Conservation (phyloP, 2,113 vertebrate genomes). For the Callocephalon fimbriatum region DNA sequence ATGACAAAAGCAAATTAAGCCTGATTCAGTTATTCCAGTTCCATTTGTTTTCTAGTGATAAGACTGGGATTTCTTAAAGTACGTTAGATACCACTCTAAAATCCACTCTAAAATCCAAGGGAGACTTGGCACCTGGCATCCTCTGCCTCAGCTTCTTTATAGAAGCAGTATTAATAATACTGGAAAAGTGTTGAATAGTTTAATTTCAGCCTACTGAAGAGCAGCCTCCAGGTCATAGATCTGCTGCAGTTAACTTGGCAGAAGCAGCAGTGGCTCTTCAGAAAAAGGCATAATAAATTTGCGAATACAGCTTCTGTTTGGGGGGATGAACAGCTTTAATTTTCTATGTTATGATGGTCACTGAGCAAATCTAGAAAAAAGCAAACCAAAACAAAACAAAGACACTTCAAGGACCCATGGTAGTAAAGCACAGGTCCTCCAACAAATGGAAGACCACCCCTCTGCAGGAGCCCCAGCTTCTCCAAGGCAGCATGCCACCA, state of each 20-base stretch:
- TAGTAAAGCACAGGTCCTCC: neutral
- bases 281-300: conserved; percentile 24
- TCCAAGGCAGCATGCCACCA: neutral
- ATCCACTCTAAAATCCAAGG: neutral
- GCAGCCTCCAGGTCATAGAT: conserved; percentile 38
- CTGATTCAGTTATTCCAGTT: neutral
- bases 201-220: conserved; percentile 37
- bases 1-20: neutral
- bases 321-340: conserved; percentile 15
- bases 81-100: neutral
- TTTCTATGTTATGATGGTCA: neutral
- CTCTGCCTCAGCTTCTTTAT: neutral
- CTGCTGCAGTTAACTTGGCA: conserved; percentile 41
- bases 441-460: neutral
- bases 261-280: conserved; percentile 18
- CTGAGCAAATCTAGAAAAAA: neutral
- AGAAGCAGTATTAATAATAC: neutral
- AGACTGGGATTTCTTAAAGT: neutral
- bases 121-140: neutral
- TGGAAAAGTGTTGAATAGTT: conserved; percentile 8
- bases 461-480: neutral
- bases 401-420: neutral
- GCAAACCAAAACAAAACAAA: neutral
- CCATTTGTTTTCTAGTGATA: neutral
- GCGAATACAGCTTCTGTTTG: neutral